Conservation (phyloP, 2,888 invertebrate species). For the Oscheius myriophilus region DNA sequence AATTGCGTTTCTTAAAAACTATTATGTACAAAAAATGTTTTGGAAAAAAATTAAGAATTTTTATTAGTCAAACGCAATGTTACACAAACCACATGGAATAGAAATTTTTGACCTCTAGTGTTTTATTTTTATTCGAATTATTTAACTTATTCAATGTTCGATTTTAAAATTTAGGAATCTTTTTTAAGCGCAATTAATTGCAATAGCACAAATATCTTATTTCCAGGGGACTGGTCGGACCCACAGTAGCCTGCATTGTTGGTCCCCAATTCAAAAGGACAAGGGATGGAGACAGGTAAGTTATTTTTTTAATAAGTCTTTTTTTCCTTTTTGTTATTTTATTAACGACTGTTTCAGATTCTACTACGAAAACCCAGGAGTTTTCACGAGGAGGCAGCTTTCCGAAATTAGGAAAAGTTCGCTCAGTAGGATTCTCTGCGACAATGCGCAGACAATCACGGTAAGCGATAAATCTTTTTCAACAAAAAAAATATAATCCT, state of each 20-base stretch:
- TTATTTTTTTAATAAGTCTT: background rate
- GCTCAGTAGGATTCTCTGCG: constrained; percentile 85
- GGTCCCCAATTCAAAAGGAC: constrained; percentile 73
- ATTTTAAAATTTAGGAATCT: no score
- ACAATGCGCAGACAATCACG: constrained; percentile 82
- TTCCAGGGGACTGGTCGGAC: constrained; percentile 73
- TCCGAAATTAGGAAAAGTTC: constrained; percentile 85
- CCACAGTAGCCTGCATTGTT: constrained; percentile 74
- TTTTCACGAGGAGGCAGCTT: constrained; percentile 77
- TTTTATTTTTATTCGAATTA: no score
- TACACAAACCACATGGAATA: no score
- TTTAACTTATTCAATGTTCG: no score
- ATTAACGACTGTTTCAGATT: constrained; percentile 67
- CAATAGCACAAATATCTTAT: background rate
- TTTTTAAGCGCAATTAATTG: no score
- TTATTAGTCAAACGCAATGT: no score
- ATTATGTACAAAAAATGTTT: no score
- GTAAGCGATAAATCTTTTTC: constrained; percentile 25
- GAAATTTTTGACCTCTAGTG: no score
- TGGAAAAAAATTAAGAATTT: no score
- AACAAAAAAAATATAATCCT: background rate
- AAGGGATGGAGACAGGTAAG: constrained; percentile 72
- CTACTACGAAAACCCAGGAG: constrained; percentile 73
- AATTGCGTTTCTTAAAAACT: no score
- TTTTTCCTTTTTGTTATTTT: background rate